Evolutionary conservation across 2,888 invertebrate species (phyloP).

Genomic region (Bibio marci): DNA sequence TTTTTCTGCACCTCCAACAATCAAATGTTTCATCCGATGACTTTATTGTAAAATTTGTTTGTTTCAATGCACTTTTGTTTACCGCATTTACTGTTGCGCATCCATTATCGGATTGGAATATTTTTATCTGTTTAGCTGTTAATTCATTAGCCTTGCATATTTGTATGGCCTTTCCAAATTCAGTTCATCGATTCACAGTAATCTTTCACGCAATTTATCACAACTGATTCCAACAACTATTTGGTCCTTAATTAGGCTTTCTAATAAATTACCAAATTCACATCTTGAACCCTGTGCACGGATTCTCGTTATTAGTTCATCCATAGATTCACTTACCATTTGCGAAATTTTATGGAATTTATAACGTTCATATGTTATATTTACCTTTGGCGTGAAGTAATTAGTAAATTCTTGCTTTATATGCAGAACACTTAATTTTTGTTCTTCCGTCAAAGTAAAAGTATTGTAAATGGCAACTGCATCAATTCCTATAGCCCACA

Average conservation of each 20-base stretch:
- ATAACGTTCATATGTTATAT: conserved; percentile 9
- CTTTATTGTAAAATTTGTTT: too few species aligned
- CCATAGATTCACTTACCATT: conserved; percentile 7
- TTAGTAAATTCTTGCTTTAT: conserved; percentile 8
- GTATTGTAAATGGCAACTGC: conserved; percentile 7
- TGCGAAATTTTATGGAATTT: conserved; percentile 8
- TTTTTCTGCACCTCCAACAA: background rate
- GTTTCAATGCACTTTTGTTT: too few species aligned
- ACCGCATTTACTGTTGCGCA: too few species aligned
- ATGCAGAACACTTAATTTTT: conserved; percentile 3
- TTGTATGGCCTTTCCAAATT: too few species aligned
- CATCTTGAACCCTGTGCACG: conserved; percentile 8
- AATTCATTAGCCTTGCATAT: too few species aligned
- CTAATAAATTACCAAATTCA: conserved; percentile 8
- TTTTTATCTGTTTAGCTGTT: too few species aligned
- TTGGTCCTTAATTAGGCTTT: conserved; percentile 8
- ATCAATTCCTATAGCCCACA: background rate
- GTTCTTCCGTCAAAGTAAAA: conserved; percentile 6
- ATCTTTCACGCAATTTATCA: conserved; percentile 6
- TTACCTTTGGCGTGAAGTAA: conserved; percentile 9
- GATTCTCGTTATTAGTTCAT: conserved; percentile 8
- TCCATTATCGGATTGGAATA: too few species aligned
- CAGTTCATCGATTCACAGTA: conserved; percentile 4
- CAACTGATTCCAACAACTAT: conserved; percentile 8
- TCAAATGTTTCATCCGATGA: background rate